These are phyloP conservation scores for Proisotoma minuta DNA, from an alignment of 2,888 invertebrate species.

Conservation along the genomic window DNA sequence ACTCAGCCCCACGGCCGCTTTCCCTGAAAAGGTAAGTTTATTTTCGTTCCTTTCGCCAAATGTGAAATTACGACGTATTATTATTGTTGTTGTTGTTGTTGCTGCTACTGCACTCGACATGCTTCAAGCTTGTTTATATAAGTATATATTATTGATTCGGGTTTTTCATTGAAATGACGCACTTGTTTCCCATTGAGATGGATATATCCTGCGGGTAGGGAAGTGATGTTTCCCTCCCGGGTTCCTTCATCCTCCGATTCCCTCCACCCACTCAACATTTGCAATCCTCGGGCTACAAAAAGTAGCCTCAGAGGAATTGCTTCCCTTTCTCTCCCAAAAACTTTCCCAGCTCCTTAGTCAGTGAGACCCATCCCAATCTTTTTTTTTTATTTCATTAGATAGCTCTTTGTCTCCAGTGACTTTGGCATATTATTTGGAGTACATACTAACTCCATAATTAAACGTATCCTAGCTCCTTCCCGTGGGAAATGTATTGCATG, in stretches of 20 bases:
- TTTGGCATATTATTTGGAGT: too few species aligned
- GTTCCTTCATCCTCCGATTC: not conserved
- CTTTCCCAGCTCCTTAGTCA: too few species aligned
- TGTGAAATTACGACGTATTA: constrained; percentile 3
- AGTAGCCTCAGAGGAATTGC: too few species aligned
- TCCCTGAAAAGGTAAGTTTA: constrained; percentile 35
- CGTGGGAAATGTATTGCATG: too few species aligned
- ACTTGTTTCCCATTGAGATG: not conserved
- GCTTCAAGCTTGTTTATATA: not conserved
- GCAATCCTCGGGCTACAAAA: too few species aligned
- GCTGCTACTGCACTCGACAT: not conserved
- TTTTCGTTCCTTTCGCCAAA: too few species aligned
- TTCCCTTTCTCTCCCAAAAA: too few species aligned
- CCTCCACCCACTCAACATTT: not conserved
- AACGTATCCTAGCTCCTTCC: too few species aligned
- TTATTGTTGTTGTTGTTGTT: constrained; percentile 2
- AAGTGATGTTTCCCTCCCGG: not conserved
- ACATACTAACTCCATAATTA: too few species aligned
- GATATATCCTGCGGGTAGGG: not conserved
- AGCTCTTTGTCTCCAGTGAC: too few species aligned
- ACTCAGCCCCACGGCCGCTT: constrained; percentile 23
- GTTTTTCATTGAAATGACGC: not conserved
- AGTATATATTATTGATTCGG: not conserved
- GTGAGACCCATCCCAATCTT: too few species aligned
- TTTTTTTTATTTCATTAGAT: too few species aligned